phyloP scores from a whole-genome alignment of 2,888 invertebrate genomes.

The Heliothis peltigera region DNA sequence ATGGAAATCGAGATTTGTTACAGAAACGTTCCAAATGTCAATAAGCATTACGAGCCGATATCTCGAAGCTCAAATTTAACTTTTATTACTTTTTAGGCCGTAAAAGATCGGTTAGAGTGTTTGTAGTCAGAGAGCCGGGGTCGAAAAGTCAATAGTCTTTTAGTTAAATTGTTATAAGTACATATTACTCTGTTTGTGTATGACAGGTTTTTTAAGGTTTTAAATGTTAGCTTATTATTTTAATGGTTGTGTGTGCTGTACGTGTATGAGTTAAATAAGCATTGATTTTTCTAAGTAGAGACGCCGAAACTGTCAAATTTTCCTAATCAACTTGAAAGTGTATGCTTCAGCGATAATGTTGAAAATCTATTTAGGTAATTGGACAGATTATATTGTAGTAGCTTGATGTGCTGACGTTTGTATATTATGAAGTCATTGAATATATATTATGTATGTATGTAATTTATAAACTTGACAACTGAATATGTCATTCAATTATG shows the following conservation, averaged over 20 bases:
- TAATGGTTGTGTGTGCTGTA: constrained; percentile 40
- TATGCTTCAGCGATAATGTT: too few species aligned
- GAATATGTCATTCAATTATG: too few species aligned
- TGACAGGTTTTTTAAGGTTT: constrained; percentile 18
- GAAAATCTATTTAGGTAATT: too few species aligned
- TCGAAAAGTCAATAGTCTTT: constrained; percentile 12
- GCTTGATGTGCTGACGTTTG: too few species aligned
- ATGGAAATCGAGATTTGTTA: constrained; percentile 56
- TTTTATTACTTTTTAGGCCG: constrained; percentile 73
- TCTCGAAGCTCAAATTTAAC: constrained; percentile 76
- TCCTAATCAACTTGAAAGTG: too few species aligned
- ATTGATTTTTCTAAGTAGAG: constrained; percentile 12
- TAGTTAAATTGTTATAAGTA: not conserved
- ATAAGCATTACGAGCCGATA: constrained; percentile 74
- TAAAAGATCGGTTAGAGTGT: constrained; percentile 72
- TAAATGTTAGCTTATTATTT: constrained; percentile 25
- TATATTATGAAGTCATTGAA: too few species aligned
- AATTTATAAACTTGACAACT: too few species aligned
- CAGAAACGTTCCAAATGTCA: constrained; percentile 73
- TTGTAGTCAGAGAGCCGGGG: constrained; percentile 64
- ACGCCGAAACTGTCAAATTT: too few species aligned
- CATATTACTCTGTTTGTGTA: constrained; percentile 12
- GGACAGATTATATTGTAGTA: too few species aligned
- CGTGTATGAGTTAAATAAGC: constrained; percentile 23
- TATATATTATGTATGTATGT: too few species aligned